Evolutionary conservation across 2,113 vertebrate genomes (phyloP), one percentile per base, ranked within the genome.

Genomic region (Lycaon pictus): DNA sequence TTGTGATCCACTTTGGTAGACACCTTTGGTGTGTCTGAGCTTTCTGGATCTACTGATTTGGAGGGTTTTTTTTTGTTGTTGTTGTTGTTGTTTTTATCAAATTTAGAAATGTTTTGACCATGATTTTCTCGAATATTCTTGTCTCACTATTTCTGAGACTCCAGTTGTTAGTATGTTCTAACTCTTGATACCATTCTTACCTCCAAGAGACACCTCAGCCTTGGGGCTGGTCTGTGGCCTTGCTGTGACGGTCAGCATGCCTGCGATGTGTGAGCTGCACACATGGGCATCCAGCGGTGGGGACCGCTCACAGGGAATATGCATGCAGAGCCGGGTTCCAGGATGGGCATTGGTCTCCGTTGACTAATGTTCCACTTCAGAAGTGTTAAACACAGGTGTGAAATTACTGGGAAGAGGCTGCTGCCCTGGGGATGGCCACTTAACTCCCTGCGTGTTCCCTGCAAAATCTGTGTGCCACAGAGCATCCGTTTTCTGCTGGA

Each of bases 331-430:
- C 11, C 0, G 7, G 11, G 25, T 29, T 3, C 60, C 20, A 25
- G 37, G 91, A 5, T 17, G 0, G 12, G 11, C 35, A 0, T 1
- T 13, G 1, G 6, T 17, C n/a, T 55, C 7, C 0, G 2, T 25
- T 17, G 87, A 79, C 29, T 65, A 1, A 0, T 16, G 15, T 10
- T 48, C 4, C 5, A 48, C 16, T 43, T 11, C 2, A 10, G 56
- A 76, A 53, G 58, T 35, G 1, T 15, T 5, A 11, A 9, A 63
- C 17, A 2, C 35, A 22, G 0, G 0, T 0, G 2, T 3, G 23
- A 58, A 20, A 1, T 13, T 17, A 3, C 4, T 25, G 13, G 77
- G 19, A 48, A 16, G 23, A 37, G 48, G 8, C 3, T 5, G 0
- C 0, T 27, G 1, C 79, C 12, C 0, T 9, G n/a, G n/a, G 32